These are phyloP conservation scores for Thunnus albacares DNA, from an alignment of 2,797 vertebrate genomes.

Conservation along the genomic window DNA sequence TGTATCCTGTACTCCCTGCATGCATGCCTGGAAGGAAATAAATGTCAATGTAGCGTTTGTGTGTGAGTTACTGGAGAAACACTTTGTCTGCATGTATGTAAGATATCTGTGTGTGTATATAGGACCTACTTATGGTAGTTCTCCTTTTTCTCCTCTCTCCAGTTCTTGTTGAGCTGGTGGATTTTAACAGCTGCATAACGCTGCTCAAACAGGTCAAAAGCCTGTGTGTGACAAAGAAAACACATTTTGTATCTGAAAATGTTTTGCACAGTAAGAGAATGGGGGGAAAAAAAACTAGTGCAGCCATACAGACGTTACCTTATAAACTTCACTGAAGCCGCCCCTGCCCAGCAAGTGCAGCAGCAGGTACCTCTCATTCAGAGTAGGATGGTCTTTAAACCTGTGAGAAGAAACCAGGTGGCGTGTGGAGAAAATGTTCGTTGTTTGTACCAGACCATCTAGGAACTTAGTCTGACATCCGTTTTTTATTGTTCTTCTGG, in stretches of 20 bases:
- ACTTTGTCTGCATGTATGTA: slow-evolving; percentile 15
- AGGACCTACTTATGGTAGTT: slow-evolving; percentile 97
- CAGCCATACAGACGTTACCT: slow-evolving; percentile 81
- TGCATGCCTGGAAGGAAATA: slow-evolving; percentile 91
- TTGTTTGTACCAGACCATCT: neutral
- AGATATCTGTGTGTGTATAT: neutral
- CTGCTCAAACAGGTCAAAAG: slow-evolving; percentile 99
- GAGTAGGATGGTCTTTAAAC: slow-evolving; percentile 99
- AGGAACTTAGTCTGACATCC: no score
- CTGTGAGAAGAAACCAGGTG: slow-evolving; percentile 81
- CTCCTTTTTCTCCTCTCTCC: slow-evolving; percentile 99
- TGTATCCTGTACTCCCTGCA: slow-evolving; percentile 99
- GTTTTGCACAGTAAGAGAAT: neutral
- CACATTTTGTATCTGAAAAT: slow-evolving; percentile 1
- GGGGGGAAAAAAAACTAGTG: no score
- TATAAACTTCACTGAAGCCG: slow-evolving; percentile 99
- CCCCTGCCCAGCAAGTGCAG: slow-evolving; percentile 98
- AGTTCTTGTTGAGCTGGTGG: slow-evolving; percentile 99
- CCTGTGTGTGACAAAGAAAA: slow-evolving; percentile 81
- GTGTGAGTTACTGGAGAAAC: neutral
- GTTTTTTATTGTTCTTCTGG: no score
- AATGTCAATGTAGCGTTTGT: slow-evolving; percentile 22
- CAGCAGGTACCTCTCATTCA: slow-evolving; percentile 98
- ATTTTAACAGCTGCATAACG: slow-evolving; percentile 99
- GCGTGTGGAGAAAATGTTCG: no score